These are phyloP conservation scores for Sphaerodactylus townsendi DNA, from an alignment of 2,113 vertebrate species.

Conservation along the genomic window DNA sequence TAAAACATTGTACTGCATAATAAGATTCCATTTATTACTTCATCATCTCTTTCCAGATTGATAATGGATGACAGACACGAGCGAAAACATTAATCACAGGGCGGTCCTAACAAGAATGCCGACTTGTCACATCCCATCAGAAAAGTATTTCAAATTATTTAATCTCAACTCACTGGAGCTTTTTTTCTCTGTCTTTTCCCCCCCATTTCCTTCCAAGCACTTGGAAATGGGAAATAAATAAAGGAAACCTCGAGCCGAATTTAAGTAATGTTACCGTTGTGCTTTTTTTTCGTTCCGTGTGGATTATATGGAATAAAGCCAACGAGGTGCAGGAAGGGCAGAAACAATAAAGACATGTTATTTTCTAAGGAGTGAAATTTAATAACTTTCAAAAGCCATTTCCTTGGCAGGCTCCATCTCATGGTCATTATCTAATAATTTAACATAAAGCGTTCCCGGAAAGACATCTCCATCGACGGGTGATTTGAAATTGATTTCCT, in stretches of 20 bases:
- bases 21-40: not conserved
- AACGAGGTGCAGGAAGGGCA: not conserved
- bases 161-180: not conserved
- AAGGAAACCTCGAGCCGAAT: conserved; percentile 10
- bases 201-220: conserved; percentile 9
- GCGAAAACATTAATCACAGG: not conserved
- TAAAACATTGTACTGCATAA: not conserved
- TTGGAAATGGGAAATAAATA: conserved; percentile 6
- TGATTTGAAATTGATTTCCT: conserved; percentile 43
- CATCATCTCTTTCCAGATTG: not conserved
- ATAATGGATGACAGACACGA: not conserved
- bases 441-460: conserved; percentile 36
- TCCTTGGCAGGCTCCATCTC: not conserved
- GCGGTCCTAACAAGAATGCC: not conserved
- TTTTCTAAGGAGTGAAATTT: conserved; percentile 6
- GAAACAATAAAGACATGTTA: not conserved
- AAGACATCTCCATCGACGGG: conserved; percentile 28
- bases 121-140: not conserved
- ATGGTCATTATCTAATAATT: conserved; percentile 15
- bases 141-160: not conserved
- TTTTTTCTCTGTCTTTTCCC: not conserved
- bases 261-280: conserved; percentile 22
- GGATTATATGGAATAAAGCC: conserved; percentile 5
- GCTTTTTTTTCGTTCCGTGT: not conserved
- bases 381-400: conserved; percentile 3